Conservation (phyloP, 2,888 invertebrate species). For the Deilephila porcellus region DNA sequence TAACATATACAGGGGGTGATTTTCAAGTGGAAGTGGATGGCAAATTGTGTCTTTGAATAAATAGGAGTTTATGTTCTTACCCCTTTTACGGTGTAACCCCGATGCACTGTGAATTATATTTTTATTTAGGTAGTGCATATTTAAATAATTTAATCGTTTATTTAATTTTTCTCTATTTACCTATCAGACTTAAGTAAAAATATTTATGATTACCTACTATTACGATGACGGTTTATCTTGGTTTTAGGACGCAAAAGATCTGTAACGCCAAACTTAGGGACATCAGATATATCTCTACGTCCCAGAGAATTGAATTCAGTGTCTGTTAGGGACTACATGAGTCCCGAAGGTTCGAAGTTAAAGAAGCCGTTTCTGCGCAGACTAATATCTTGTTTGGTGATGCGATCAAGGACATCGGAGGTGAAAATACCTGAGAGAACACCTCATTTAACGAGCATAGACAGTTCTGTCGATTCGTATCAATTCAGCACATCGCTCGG, state of each 20-base stretch:
- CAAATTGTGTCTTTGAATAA: too few species aligned
- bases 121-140: too few species aligned
- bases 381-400: constrained; percentile 71
- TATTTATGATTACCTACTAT: not conserved
- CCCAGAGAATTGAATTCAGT: constrained; percentile 50
- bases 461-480: constrained; percentile 70
- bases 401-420: constrained; percentile 56
- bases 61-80: too few species aligned
- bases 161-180: too few species aligned
- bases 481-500: constrained; percentile 70
- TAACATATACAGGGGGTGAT: too few species aligned
- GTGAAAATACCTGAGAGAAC: constrained; percentile 43
- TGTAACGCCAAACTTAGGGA: constrained; percentile 70
- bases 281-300: constrained; percentile 62
- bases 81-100: too few species aligned
- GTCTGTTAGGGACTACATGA: constrained; percentile 27
- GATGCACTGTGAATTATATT: too few species aligned
- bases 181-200: too few species aligned
- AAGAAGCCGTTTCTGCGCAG: constrained; percentile 68
- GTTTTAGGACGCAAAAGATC: constrained; percentile 61
- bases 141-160: too few species aligned
- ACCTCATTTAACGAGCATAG: constrained; percentile 43
- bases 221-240: not conserved
- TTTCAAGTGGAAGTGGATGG: too few species aligned
- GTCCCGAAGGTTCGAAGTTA: constrained; percentile 47